These are phyloP conservation scores for Spodoptera litura DNA, from an alignment of 1,140 invertebrate genomes.

Conservation along the genomic window DNA sequence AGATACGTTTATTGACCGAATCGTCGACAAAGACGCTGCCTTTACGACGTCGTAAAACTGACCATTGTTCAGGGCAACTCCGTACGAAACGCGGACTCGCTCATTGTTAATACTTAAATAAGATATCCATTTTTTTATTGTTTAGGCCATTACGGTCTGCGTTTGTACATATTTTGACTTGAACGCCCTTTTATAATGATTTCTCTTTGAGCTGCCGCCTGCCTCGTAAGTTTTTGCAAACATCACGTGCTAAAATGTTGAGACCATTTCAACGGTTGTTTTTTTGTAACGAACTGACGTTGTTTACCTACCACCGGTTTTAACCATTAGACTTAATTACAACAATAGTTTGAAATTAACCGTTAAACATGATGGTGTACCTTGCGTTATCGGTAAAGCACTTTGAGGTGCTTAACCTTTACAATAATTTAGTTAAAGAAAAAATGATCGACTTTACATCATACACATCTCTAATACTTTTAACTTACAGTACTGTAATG, in stretches of 20 bases:
- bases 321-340: conserved; percentile 17
- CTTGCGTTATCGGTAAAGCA: neutral
- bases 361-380: conserved; percentile 26
- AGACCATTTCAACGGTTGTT: neutral
- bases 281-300: neutral
- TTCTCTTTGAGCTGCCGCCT: conserved; percentile 71
- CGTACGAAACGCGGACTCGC: conserved; percentile 71
- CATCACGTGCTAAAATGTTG: conserved; percentile 66
- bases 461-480: no score
- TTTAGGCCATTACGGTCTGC: conserved; percentile 77
- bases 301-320: conserved; percentile 18
- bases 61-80: conserved; percentile 73
- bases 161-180: conserved; percentile 85
- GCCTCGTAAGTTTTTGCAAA: conserved; percentile 67
- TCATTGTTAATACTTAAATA: conserved; percentile 83
- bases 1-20: conserved; percentile 74
- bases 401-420: neutral
- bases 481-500: no score
- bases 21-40: conserved; percentile 74
- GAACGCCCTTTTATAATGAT: conserved; percentile 63
- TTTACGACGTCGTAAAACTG: conserved; percentile 79
- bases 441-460: neutral
- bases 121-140: conserved; percentile 84
- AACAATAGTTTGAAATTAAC: conserved; percentile 36
- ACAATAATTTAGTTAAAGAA: neutral